phyloP scores from a whole-genome alignment of 2,888 invertebrate species.

The Ischnus inquisitorius region DNA sequence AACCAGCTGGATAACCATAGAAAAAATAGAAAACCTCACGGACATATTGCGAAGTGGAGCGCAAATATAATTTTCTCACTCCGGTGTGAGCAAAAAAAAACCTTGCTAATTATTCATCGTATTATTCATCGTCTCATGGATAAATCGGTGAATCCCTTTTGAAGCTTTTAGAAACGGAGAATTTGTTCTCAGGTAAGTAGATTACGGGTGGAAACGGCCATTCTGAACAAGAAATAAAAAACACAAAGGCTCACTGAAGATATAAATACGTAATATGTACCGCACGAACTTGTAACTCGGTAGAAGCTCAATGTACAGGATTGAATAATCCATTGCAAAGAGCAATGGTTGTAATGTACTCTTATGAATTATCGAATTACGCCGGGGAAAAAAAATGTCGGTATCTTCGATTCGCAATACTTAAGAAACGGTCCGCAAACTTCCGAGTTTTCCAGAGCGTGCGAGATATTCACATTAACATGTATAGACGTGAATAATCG shows the following conservation, averaged over 20 bases:
- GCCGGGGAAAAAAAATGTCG: background rate
- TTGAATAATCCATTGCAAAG: background rate
- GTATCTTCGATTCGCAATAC: background rate
- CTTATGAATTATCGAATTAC: background rate
- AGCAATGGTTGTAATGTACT: background rate
- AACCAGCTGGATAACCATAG: no score
- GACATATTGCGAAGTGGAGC: slow-evolving; percentile 1
- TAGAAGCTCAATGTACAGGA: background rate
- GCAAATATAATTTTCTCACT: background rate
- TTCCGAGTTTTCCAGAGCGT: background rate
- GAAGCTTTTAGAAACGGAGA: no score
- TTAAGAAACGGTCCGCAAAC: background rate
- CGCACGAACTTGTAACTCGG: background rate
- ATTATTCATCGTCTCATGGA: background rate
- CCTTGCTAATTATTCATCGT: slow-evolving; percentile 33
- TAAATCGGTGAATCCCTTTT: slow-evolving; percentile 5
- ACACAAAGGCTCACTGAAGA: background rate
- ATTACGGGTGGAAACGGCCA: background rate
- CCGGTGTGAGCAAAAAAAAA: background rate
- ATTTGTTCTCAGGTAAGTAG: no score
- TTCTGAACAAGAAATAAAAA: background rate
- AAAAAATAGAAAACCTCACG: background rate
- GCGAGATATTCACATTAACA: background rate
- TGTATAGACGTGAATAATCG: background rate
- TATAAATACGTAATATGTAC: background rate